phyloP scores from a whole-genome alignment of 2,113 vertebrate genomes.

The Coptodon bakossiorum region DNA sequence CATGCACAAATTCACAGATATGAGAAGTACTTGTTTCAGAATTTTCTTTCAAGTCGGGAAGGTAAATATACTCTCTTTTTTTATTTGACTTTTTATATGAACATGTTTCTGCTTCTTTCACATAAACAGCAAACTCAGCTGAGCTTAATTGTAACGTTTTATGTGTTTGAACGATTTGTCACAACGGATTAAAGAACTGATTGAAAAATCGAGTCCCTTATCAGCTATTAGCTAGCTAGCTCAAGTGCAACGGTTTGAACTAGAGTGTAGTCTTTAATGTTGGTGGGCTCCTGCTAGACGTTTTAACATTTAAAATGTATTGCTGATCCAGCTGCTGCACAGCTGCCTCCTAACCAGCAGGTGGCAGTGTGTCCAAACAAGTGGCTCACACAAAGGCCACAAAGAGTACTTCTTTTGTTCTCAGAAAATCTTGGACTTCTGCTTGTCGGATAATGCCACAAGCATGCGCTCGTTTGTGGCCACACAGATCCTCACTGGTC shows the following conservation, averaged over 20 bases:
- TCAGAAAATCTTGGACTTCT: not conserved
- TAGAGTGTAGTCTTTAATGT: not conserved
- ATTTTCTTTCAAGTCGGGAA: not conserved
- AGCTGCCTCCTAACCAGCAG: conserved; percentile 33
- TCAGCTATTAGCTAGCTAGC: not conserved
- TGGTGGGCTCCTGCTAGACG: not conserved
- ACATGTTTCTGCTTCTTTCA: not conserved
- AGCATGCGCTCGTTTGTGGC: not conserved
- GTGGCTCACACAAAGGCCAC: not conserved
- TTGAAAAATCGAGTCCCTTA: not conserved
- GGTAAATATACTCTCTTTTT: not conserved
- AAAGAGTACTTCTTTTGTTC: not conserved
- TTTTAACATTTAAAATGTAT: not conserved
- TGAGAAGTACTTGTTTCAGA: not conserved
- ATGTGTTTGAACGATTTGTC: not conserved
- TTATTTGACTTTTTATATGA: not conserved
- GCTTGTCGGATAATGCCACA: not conserved
- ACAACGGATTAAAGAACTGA: not conserved
- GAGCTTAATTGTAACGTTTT: not conserved
- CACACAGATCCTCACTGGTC: not conserved
- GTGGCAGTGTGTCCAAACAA: not conserved
- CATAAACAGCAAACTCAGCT: not conserved
- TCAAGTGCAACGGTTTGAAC: not conserved
- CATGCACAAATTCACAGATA: not conserved
- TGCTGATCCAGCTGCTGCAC: not conserved